Percentiles rank a stretch among this genome's conserved stretches.
These are phyloP conservation scores for Heteromormyrus szaboi DNA, from an alignment of 2,797 vertebrate genomes.

Conservation along the genomic window DNA sequence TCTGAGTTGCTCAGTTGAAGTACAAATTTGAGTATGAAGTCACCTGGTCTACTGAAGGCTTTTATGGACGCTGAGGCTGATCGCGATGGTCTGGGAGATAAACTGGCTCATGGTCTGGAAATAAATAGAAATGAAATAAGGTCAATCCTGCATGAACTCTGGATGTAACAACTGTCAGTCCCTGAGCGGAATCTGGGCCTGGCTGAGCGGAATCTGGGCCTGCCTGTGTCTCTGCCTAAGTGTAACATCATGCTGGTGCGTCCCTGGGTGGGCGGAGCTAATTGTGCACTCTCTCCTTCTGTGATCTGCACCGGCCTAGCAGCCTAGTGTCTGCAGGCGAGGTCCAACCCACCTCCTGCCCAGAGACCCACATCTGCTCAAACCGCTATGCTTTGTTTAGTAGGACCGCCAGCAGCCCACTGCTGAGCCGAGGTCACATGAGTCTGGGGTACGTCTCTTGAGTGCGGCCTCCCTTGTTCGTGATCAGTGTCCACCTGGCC, in stretches of 20 bases:
- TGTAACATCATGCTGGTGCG: neutral
- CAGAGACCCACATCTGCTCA: neutral
- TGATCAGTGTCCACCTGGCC: neutral
- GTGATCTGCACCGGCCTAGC: neutral
- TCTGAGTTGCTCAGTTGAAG: neutral
- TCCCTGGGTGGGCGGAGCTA: neutral
- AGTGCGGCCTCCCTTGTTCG: neutral
- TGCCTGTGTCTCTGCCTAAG: neutral
- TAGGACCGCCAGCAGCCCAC: neutral
- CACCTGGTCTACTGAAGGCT: neutral
- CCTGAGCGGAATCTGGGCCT: neutral
- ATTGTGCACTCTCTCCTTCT: neutral
- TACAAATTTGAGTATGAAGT: neutral
- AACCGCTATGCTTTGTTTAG: neutral
- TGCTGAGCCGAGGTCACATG: neutral
- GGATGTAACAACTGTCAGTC: neutral
- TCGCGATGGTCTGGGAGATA: neutral
- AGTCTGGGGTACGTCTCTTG: neutral
- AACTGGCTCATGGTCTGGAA: neutral
- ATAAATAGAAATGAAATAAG: neutral
- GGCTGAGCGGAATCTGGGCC: too few relatives aligned
- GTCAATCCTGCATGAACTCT: neutral
- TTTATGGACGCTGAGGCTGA: neutral
- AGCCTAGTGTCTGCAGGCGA: neutral
- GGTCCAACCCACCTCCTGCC: neutral